Evolutionary conservation across 2,797 vertebrate genomes (phyloP).

Genomic region (Malacoraja senta): DNA sequence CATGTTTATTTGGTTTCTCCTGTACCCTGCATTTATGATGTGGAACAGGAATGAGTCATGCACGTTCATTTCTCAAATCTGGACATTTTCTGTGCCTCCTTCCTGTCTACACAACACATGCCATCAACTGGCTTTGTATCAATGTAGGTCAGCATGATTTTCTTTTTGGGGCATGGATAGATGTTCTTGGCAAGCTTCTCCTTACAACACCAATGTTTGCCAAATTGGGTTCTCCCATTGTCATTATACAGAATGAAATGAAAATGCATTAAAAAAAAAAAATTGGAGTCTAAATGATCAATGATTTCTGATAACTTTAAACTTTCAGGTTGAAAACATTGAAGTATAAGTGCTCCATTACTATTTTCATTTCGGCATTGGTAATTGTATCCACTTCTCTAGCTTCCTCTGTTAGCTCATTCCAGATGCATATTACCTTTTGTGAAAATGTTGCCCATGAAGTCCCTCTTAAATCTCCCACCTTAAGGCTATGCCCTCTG

Average conservation of each 20-base stretch:
- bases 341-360: not conserved
- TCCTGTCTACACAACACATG: not conserved
- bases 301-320: not conserved
- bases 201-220: not conserved
- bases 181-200: not conserved
- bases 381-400: no score
- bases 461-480: no score
- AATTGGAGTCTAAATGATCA: not conserved
- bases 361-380: not conserved
- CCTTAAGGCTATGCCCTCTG: no score
- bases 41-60: not conserved
- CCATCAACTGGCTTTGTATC: not conserved
- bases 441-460: no score
- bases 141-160: not conserved
- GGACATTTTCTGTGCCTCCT: not conserved
- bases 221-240: not conserved
- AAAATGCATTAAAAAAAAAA: not conserved
- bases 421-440: no score
- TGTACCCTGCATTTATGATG: not conserved
- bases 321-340: not conserved
- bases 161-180: not conserved
- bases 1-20: not conserved
- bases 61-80: not conserved
- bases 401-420: no score
- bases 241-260: not conserved